Evolutionary conservation across 2,888 invertebrate genomes (phyloP), one percentile per base, ranked within the genome.

Genomic region (Drosophila ezoana): DNA sequence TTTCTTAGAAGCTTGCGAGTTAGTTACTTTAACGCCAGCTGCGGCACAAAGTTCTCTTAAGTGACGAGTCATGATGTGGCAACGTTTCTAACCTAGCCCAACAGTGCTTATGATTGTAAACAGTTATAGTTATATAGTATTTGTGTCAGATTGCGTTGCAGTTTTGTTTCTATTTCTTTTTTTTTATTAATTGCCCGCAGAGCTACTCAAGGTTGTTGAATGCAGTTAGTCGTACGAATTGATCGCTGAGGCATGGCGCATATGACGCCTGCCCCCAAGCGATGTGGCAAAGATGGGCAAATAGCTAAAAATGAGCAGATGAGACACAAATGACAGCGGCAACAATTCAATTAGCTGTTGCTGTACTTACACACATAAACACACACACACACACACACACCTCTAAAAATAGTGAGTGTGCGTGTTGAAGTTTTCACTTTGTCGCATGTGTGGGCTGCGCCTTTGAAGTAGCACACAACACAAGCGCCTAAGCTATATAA

Each of bases 141-240:
- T 63, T 76, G 76, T 71, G 73, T 66, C 66, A 73, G 54, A 56
- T 63, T 68, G 64, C 60, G 44, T 59, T 60, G 64, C 62, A 59
- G 4, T 5, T 60, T 38, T 44, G 53, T 72, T 53, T 33, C 49
- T 40, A 13, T 41, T 53, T 35, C 40, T 60, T 48, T 49, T 49
- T 57, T 43, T 49, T 58, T 63, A 63, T 44, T 71, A 80, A 78
- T 73, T 77, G 68, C 63, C 35, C 43, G 41, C 58, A 49, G 28
- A 60, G 72, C 64, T 53, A 73, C 78, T 79, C 87, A 85, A 87
- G 87, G 84, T 84, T 85, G 76, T 69, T 84, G 70, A 81, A 72
- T 77, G 81, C 89, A 84, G 87, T 86, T 88, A 87, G 78, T 63
- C 72, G 88, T 74, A 77, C 88, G 82, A 77, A 79, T 83, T 88